Percentiles rank a stretch among this genome's conserved stretches.
Evolutionary conservation across 2,113 vertebrate genomes (phyloP).

Genomic region (Globicephala melas): DNA sequence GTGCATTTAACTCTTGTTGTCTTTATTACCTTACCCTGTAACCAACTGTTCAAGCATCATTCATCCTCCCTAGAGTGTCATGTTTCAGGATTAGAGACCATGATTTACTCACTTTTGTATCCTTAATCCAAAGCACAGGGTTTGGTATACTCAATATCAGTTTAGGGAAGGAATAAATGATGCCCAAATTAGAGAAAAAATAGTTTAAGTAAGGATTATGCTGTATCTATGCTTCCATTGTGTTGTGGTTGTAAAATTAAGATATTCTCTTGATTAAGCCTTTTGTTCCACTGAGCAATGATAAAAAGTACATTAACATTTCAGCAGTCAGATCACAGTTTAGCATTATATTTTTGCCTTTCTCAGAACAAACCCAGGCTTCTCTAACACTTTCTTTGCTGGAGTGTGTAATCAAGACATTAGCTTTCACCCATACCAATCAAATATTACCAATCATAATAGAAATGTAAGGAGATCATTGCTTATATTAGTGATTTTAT

Average conservation of each 20-base stretch:
- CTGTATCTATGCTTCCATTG: background rate
- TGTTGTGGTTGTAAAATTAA: background rate
- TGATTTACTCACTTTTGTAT: background rate
- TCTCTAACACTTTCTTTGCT: slow-evolving; percentile 47
- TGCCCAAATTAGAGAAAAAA: background rate
- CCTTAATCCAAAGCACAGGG: background rate
- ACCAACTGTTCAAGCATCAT: background rate
- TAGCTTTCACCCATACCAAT: background rate
- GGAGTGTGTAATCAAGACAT: slow-evolving; percentile 40
- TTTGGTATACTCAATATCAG: background rate
- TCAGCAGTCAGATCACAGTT: slow-evolving; percentile 48
- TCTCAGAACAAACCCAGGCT: slow-evolving; percentile 26
- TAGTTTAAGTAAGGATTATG: background rate
- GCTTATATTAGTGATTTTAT: background rate
- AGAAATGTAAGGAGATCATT: background rate
- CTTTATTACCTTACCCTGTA: background rate
- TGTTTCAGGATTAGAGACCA: background rate
- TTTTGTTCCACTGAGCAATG: background rate
- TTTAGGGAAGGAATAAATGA: background rate
- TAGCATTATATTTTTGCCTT: slow-evolving; percentile 8
- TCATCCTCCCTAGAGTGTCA: background rate
- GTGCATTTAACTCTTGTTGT: background rate
- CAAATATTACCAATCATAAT: background rate
- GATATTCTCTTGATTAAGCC: background rate
- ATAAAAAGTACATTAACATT: slow-evolving; percentile 16